Evolutionary conservation across 1,140 invertebrate species (phyloP).

Genomic region (Eulimnadia texana): DNA sequence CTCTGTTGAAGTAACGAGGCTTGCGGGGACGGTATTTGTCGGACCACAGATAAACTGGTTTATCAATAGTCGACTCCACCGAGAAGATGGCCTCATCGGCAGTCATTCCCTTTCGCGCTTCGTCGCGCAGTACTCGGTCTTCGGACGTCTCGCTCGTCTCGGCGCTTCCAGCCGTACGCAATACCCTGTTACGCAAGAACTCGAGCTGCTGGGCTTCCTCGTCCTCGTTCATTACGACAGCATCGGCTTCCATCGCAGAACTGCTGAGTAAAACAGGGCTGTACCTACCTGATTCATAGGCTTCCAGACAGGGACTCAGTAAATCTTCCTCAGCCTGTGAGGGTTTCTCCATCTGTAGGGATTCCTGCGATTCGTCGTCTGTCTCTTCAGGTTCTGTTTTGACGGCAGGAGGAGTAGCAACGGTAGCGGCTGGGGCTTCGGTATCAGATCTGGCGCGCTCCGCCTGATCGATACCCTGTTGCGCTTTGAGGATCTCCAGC

Average conservation of each 20-base stretch:
- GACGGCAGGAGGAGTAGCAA: background rate
- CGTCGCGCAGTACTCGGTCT: conserved; percentile 43
- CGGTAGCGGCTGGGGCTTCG: background rate
- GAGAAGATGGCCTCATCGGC: conserved; percentile 83
- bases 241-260: conserved; percentile 59
- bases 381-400: conserved; percentile 17
- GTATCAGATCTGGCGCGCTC: background rate
- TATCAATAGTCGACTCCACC: conserved; percentile 72
- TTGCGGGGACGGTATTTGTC: conserved; percentile 96
- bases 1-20: conserved; percentile 89
- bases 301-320: conserved; percentile 29
- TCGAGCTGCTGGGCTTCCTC: conserved; percentile 64
- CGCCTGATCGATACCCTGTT: conserved; percentile 47
- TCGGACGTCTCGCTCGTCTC: conserved; percentile 28
- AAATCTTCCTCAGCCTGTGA: conserved; percentile 22
- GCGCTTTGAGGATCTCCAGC: conserved; percentile 73
- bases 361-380: conserved; percentile 22
- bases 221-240: conserved; percentile 57
- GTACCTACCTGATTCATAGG: conserved; percentile 68
- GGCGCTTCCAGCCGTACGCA: background rate
- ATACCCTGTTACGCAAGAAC: conserved; percentile 49
- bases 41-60: conserved; percentile 86
- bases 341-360: conserved; percentile 26
- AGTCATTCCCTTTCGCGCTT: conserved; percentile 77
- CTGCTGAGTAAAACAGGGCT: conserved; percentile 54